Conservation (phyloP, 2,888 invertebrate genomes). For the Andrena marginata region DNA sequence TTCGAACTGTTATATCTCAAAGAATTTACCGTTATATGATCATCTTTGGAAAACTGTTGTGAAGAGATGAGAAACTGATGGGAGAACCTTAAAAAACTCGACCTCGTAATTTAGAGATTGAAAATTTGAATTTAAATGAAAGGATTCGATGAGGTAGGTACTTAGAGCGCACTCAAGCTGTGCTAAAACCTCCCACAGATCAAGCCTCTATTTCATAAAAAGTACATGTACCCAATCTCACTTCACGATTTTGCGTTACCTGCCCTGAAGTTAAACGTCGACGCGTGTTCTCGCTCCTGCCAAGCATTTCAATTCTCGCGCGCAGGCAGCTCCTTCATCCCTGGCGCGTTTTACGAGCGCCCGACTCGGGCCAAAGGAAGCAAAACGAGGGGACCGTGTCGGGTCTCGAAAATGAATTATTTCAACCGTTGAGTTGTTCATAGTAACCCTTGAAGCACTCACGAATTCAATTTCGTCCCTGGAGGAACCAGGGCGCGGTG, state of each 20-base stretch:
- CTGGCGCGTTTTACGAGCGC: constrained; percentile 7
- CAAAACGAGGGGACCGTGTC: not conserved
- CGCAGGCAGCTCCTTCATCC: not conserved
- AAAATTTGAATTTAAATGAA: no score
- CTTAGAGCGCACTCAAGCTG: no score
- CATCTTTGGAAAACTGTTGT: no score
- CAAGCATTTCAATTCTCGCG: not conserved
- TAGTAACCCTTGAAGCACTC: constrained; percentile 29
- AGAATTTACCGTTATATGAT: no score
- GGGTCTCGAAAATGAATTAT: constrained; percentile 17
- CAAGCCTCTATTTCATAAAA: not conserved
- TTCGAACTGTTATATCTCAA: no score
- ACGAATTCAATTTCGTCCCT: constrained; percentile 59
- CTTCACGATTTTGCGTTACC: not conserved
- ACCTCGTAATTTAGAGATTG: no score
- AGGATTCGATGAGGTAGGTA: no score
- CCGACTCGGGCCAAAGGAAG: not conserved
- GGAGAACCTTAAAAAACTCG: no score
- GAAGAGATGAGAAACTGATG: no score
- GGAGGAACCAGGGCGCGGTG: constrained; percentile 22
- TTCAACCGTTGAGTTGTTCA: constrained; percentile 54
- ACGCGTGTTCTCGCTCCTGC: not conserved
- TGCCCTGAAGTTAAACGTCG: not conserved
- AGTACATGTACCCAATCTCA: not conserved
- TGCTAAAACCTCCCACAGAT: no score